These are phyloP conservation scores for Chironomus tepperi DNA, from an alignment of 1,140 invertebrate genomes.

Conservation along the genomic window DNA sequence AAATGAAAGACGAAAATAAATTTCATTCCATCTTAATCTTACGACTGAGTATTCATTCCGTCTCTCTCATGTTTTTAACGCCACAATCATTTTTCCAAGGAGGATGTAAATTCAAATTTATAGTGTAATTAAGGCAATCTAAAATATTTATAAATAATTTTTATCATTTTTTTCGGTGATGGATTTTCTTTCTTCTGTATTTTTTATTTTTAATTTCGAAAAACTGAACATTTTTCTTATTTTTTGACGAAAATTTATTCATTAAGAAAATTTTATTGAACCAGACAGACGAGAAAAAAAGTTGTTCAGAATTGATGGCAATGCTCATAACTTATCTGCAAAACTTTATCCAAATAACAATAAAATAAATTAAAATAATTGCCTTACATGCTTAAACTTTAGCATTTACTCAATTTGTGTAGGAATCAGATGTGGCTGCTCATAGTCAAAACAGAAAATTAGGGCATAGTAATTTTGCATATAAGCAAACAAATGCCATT, in stretches of 20 bases:
- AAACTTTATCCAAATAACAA: slow-evolving; percentile 2
- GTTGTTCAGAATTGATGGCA: neutral
- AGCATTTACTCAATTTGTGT: no score
- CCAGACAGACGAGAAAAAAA: neutral
- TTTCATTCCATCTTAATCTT: no score
- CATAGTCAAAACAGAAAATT: no score
- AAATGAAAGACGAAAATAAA: no score
- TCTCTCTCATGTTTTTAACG: neutral
- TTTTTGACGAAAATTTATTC: no score
- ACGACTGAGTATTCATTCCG: no score
- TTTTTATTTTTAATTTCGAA: no score
- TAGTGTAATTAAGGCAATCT: slow-evolving; percentile 18
- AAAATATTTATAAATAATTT: slow-evolving; percentile 21
- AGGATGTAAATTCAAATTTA: neutral
- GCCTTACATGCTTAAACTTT: neutral
- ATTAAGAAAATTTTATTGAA: neutral
- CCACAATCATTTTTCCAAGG: neutral
- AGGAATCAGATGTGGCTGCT: no score
- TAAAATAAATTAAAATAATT: slow-evolving; percentile 15
- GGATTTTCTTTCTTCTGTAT: no score
- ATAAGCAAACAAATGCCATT: no score
- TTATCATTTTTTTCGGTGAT: neutral
- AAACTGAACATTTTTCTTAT: no score
- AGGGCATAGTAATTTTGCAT: no score
- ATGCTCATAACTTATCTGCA: neutral